Base-by-base conservation (phyloP, 2,888 invertebrate genomes). In the Agrochola lota region DNA sequence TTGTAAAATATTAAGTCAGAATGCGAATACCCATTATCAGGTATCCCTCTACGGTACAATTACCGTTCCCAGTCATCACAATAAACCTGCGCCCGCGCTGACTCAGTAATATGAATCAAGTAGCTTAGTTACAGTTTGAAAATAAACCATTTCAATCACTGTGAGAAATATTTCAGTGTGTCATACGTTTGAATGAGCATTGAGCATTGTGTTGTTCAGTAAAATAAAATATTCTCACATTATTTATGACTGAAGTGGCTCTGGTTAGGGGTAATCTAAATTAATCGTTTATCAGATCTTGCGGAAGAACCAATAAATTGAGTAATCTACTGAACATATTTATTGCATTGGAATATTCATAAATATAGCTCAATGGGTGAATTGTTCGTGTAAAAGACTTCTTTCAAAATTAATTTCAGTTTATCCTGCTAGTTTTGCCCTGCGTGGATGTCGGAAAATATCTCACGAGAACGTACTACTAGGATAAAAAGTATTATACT, bases 31-130 rank as follows among this genome's bases (percentile, higher is more conserved):
- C 40, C 71, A 35, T 15, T 30, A 52, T 17, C 30, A 49, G 40
- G 80, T 52, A 46, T 43, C n/a, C 35, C 40, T 52, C 3, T 67
- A 57, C 46, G 55, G 67, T 76, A 68, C n/a, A 63, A 63, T 63
- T 76, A 83, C 66, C 35, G 43, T 62, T 81, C 15, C 49, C 71
- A 52, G 67, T 40, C 40, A 40, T 40, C 40, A 40, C 66, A 57
- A 46, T 49, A 35, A 69, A 40, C n/a, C 43, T 43, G 64, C 8
- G 63, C 46, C 26, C n/a, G 11, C 60, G 46, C 26, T 76, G 71
- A 67, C 43, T 76, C 76, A 76, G 55, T 59, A 62, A 70, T 30
- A 81, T 76, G 71, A 76, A 72, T 85, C 85, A 59, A 81, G 43
- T 30, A 67, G 57, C 62, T 26, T 55, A 40, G 23, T 66, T 49